These are phyloP conservation scores for Apamea monoglypha DNA, from an alignment of 2,888 invertebrate genomes.

Conservation along the genomic window DNA sequence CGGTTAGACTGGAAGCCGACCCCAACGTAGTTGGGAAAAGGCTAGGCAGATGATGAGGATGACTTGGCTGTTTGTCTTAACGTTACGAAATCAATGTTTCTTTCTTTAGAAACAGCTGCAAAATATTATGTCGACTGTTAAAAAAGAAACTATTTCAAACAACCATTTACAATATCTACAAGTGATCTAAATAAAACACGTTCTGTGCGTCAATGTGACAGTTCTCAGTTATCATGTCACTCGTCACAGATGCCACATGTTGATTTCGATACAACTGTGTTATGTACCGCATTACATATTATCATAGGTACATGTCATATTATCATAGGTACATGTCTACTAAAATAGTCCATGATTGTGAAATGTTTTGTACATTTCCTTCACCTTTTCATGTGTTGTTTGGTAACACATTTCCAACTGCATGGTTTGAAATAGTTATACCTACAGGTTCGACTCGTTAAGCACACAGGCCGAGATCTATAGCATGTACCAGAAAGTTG, in stretches of 20 bases:
- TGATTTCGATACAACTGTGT: conserved; percentile 30
- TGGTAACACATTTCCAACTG: neutral
- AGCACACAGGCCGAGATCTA: neutral
- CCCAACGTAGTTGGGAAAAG: too few species aligned
- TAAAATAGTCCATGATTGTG: conserved; percentile 19
- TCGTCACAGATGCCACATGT: conserved; percentile 30
- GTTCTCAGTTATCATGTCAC: conserved; percentile 1
- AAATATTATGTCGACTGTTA: neutral
- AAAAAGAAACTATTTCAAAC: neutral
- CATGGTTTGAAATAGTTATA: conserved; percentile 1
- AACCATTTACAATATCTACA: neutral
- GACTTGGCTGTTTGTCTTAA: neutral
- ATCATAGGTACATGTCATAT: neutral
- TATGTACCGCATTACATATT: neutral
- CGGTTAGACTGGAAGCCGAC: too few species aligned
- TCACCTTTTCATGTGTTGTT: neutral
- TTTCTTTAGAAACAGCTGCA: neutral
- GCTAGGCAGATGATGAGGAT: too few species aligned
- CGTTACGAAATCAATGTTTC: neutral
- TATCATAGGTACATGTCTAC: neutral
- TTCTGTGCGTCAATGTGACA: conserved; percentile 7
- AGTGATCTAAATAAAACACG: conserved; percentile 37
- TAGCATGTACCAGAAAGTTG: too few species aligned
- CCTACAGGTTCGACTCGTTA: neutral
- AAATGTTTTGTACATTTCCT: conserved; percentile 18